A percentile compares a stretch with the other conserved stretches of the same genome.
phyloP scores from a whole-genome alignment of 1,140 invertebrate genomes.

The Pinna nobilis region DNA sequence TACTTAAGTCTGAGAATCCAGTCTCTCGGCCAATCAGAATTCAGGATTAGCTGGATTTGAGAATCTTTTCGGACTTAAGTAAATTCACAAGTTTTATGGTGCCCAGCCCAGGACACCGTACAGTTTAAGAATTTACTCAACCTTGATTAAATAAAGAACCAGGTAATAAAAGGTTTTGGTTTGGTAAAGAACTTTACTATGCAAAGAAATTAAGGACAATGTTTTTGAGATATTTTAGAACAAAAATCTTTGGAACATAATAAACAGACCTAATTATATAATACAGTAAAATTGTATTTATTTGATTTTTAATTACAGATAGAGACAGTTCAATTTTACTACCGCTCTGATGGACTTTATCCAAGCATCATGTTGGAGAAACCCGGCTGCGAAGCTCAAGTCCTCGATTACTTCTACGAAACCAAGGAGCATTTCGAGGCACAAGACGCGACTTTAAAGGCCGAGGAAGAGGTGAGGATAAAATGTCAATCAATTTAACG shows the following conservation, averaged over 20 bases:
- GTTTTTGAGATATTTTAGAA: slow-evolving; percentile 9
- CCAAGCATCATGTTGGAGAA: slow-evolving; percentile 49
- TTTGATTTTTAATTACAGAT: slow-evolving; percentile 37
- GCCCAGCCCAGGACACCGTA: too few species aligned
- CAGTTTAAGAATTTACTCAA: too few species aligned
- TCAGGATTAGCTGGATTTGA: too few species aligned
- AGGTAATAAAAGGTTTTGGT: too few species aligned
- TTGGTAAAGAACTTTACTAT: too few species aligned
- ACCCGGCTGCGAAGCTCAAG: background rate
- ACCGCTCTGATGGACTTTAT: slow-evolving; percentile 51
- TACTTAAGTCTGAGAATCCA: too few species aligned
- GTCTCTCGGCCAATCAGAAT: too few species aligned
- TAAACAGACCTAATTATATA: slow-evolving; percentile 39
- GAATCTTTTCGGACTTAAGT: too few species aligned
- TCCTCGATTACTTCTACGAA: slow-evolving; percentile 55
- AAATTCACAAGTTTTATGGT: too few species aligned
- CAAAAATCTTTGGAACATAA: slow-evolving; percentile 24
- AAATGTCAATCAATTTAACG: too few species aligned
- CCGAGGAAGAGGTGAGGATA: slow-evolving; percentile 2
- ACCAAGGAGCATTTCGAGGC: slow-evolving; percentile 22
- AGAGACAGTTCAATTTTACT: slow-evolving; percentile 41
- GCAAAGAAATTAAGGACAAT: background rate
- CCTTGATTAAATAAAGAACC: too few species aligned
- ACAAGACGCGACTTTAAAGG: background rate
- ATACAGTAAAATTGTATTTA: slow-evolving; percentile 52